phyloP scores from a whole-genome alignment of 1,140 invertebrate species.

The Harpegnathos saltator region DNA sequence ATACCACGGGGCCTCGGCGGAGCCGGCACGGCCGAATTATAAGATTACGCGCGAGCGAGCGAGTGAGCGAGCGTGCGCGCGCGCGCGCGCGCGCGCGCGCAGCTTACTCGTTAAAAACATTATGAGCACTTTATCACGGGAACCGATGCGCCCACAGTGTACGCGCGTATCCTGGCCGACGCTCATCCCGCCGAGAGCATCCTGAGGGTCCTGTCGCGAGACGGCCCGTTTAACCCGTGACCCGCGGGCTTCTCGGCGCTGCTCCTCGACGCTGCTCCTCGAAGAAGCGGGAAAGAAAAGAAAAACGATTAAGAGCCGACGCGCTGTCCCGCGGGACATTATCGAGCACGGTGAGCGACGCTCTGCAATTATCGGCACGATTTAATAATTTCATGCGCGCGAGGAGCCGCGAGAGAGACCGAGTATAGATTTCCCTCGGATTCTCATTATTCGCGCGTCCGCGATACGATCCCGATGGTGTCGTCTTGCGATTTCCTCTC shows the following conservation, averaged over 20 bases:
- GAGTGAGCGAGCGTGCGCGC: not conserved
- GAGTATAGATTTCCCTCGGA: not conserved
- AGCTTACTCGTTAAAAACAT: constrained; percentile 83
- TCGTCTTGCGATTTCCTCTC: not conserved
- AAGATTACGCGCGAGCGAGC: constrained; percentile 80
- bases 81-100: constrained; percentile 54
- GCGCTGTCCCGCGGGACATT: constrained; percentile 52
- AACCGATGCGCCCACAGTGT: constrained; percentile 55
- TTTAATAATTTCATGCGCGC: constrained; percentile 56
- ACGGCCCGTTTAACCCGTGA: constrained; percentile 73
- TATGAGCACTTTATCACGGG: constrained; percentile 83
- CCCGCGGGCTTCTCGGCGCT: constrained; percentile 67
- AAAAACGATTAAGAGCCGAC: constrained; percentile 55
- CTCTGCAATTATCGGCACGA: constrained; percentile 57
- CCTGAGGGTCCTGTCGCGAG: constrained; percentile 68
- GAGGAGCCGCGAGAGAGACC: constrained; percentile 22
- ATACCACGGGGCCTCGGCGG: constrained; percentile 69
- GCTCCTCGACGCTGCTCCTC: constrained; percentile 51
- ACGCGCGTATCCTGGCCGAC: constrained; percentile 21
- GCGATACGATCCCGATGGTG: constrained; percentile 15
- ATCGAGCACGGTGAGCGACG: constrained; percentile 44
- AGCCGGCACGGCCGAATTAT: constrained; percentile 82
- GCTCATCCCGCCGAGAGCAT: constrained; percentile 47
- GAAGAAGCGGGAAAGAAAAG: not conserved
- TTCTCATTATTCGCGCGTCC: constrained; percentile 39